A percentile compares a stretch with the other conserved stretches of the same genome.
These are phyloP conservation scores for Gandaritis pyraliata DNA, from an alignment of 2,888 invertebrate species.

Conservation along the genomic window DNA sequence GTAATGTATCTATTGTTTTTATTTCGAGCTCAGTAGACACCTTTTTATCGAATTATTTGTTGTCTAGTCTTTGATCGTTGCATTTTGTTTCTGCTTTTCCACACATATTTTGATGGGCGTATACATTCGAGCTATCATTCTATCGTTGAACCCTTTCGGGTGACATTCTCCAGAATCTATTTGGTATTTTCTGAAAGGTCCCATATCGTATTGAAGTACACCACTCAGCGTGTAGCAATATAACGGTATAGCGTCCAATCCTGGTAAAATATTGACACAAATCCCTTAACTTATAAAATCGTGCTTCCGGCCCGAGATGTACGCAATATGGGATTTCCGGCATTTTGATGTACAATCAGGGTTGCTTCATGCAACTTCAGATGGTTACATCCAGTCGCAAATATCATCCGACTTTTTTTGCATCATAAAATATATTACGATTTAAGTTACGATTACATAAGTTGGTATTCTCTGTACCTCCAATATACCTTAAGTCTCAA, in stretches of 20 bases:
- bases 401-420: not conserved
- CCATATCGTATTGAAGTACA: conserved; percentile 15
- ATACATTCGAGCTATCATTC: too few relatives aligned
- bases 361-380: conserved; percentile 36
- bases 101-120: too few relatives aligned
- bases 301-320: conserved; percentile 76
- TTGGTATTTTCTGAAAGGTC: conserved; percentile 8
- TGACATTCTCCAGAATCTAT: not conserved
- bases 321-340: conserved; percentile 82
- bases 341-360: conserved; percentile 71
- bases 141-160: too few relatives aligned
- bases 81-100: too few relatives aligned
- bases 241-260: conserved; percentile 55
- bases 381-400: not conserved
- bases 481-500: too few relatives aligned
- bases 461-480: too few relatives aligned
- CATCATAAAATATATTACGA: not conserved
- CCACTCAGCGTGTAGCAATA: conserved; percentile 51
- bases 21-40: not conserved
- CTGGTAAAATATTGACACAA: conserved; percentile 84
- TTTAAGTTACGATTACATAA: too few relatives aligned
- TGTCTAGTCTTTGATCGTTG: too few relatives aligned
- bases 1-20: not conserved
- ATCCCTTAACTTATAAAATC: conserved; percentile 85
- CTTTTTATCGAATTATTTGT: too few relatives aligned